Conservation (phyloP, 2,797 vertebrate genomes). For the Thamnophis elegans region DNA sequence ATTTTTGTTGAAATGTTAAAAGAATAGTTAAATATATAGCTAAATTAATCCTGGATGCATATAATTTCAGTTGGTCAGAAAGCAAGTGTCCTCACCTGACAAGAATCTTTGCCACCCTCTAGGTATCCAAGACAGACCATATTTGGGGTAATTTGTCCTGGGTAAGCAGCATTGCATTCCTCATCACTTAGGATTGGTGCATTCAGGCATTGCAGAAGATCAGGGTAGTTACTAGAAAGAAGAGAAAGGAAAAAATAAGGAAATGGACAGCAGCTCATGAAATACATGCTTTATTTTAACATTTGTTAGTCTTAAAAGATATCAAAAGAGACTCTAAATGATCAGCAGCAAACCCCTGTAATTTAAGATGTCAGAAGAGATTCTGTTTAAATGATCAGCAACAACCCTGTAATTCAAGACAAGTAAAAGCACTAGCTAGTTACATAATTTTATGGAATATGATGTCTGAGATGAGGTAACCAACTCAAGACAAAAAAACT, state of each 20-base stretch:
- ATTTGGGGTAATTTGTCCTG: conserved; percentile 78
- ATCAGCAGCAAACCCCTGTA: not conserved
- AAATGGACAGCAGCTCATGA: not conserved
- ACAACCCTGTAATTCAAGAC: not conserved
- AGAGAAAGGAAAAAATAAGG: not conserved
- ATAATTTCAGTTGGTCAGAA: not conserved
- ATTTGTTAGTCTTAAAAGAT: not conserved
- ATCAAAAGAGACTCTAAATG: not conserved
- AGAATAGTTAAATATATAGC: not conserved
- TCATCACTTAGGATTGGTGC: conserved; percentile 77
- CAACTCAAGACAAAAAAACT: not conserved
- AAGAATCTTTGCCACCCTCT: conserved; percentile 85
- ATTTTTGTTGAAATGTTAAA: not conserved
- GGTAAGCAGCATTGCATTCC: conserved; percentile 74
- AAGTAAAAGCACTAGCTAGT: not conserved
- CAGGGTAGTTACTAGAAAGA: conserved; percentile 61
- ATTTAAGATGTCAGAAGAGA: not conserved
- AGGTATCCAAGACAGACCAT: conserved; percentile 85
- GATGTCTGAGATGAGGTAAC: not conserved
- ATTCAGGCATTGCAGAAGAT: conserved; percentile 77
- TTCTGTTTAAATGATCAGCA: not conserved
- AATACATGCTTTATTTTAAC: not conserved
- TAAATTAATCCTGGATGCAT: not conserved
- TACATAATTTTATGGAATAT: not conserved
- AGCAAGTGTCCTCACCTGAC: conserved; percentile 73